Evolutionary conservation across 1,140 invertebrate genomes (phyloP), one percentile per base, ranked within the genome.

Genomic region (Meloidogyne exigua): DNA sequence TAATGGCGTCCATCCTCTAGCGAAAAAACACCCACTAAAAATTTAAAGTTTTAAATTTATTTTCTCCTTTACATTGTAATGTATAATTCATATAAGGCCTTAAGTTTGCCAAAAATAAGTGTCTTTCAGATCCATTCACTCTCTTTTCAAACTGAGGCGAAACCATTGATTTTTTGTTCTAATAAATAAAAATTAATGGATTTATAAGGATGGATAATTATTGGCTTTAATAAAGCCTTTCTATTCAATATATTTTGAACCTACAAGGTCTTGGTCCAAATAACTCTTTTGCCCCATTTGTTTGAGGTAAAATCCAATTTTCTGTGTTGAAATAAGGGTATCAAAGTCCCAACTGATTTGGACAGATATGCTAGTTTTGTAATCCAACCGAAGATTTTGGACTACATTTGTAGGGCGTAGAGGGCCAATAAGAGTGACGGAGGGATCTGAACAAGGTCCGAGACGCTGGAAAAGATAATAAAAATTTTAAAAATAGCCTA

Each of bases 271-370:
- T 39, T 86, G 85, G 42, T 86, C 80, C 70, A 81, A 74, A 67
- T 86, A 86, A 23, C 76, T 83, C 70, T 86, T 86, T 75, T 70
- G 78, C 36, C 85, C 86, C 32, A 84, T 82, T 66, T 87, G 86
- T 72, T 86, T 87, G 13, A 86, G 49, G 66, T 83, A 86, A 77
- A 86, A 86, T 68, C 79, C 80, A 25, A 86, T 73, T n/a, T 76
- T 76, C 13, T 69, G 32, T 9, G 49, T 57, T 7, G 49, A 57
- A 57, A 18, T n/a, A 5, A 57, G 7, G 0, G 28, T 10, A 2
- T 67, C 73, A 67, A 83, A 86, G 12, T 87, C 86, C 85, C 85
- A 85, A 26, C 79, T 75, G 0, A 86, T 72, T 26, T 75, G 74
- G 1, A 87, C 84, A 13, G 86, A 87, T 28, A 81, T 79, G 62